Evolutionary conservation across 1,140 invertebrate species (phyloP).

Genomic region (Calliphora vicina): DNA sequence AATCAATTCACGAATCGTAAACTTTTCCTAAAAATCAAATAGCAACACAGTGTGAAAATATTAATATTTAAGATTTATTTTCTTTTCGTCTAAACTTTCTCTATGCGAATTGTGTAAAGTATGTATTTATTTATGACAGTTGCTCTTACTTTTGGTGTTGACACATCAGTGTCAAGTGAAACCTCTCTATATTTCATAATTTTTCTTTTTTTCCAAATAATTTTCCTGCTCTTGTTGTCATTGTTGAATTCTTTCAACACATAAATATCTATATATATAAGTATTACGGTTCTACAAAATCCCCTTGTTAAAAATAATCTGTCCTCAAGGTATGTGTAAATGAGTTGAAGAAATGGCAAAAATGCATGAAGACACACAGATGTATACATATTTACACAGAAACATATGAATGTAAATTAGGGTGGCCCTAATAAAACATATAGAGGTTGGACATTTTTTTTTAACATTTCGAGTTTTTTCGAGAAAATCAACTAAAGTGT

Average conservation of each 20-base stretch:
- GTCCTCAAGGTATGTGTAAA: conserved; percentile 28
- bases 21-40: too few species aligned
- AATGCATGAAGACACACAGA: not conserved
- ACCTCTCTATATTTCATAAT: conserved; percentile 11
- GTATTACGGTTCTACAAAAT: not conserved
- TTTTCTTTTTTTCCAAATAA: not conserved
- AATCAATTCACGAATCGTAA: too few species aligned
- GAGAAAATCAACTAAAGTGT: too few species aligned
- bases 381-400: not conserved
- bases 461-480: too few species aligned
- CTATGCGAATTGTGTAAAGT: not conserved
- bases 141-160: conserved; percentile 16
- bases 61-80: not conserved
- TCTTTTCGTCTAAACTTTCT: not conserved
- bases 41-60: not conserved
- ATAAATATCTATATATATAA: not conserved
- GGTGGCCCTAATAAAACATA: too few species aligned
- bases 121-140: not conserved
- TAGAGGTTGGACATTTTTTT: too few species aligned
- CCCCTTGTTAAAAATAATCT: conserved; percentile 19
- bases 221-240: not conserved
- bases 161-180: conserved; percentile 33
- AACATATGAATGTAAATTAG: too few species aligned
- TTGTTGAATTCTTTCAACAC: not conserved
- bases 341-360: not conserved